Evolutionary conservation across 35 echinoderm and acorn worm genomes (phyloP).

Genomic region (Eucidaris tribuloides): DNA sequence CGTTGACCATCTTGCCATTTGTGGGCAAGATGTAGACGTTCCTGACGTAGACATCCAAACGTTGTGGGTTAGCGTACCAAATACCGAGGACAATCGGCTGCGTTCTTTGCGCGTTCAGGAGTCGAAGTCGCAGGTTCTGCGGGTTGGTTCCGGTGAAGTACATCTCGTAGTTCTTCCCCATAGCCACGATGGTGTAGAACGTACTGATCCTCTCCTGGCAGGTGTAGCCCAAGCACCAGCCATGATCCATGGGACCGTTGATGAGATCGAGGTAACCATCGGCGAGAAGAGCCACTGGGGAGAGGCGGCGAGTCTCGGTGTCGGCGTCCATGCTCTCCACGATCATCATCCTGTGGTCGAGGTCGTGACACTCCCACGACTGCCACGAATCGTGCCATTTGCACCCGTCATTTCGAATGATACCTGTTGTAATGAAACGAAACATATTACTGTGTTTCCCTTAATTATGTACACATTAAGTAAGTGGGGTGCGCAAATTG

Average conservation of each 20-base stretch:
- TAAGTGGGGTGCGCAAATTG: too few species aligned
- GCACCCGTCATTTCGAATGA: neutral
- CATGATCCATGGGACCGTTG: constrained; percentile 52
- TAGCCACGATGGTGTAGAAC: constrained; percentile 53
- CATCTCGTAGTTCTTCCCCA: constrained; percentile 15
- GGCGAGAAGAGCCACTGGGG: constrained; percentile 19
- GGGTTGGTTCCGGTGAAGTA: constrained; percentile 50
- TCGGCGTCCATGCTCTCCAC: constrained; percentile 59
- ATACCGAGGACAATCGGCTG: constrained; percentile 5
- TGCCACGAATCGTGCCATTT: constrained; percentile 5
- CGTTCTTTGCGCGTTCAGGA: constrained; percentile 8
- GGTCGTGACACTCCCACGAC: constrained; percentile 38
- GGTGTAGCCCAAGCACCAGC: constrained; percentile 61
- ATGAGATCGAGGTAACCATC: constrained; percentile 54
- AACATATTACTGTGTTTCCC: neutral
- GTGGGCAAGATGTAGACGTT: constrained; percentile 51
- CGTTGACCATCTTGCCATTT: constrained; percentile 30
- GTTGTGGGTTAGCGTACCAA: constrained; percentile 47
- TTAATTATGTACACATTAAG: neutral
- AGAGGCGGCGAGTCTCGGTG: constrained; percentile 27
- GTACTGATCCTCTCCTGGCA: constrained; percentile 66
- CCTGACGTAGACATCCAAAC: constrained; percentile 48
- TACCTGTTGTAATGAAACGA: neutral
- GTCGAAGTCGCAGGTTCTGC: constrained; percentile 26
- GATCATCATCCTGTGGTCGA: constrained; percentile 44